These are phyloP conservation scores for Saccostrea echinata DNA, from an alignment of 1,140 invertebrate genomes.

Conservation along the genomic window DNA sequence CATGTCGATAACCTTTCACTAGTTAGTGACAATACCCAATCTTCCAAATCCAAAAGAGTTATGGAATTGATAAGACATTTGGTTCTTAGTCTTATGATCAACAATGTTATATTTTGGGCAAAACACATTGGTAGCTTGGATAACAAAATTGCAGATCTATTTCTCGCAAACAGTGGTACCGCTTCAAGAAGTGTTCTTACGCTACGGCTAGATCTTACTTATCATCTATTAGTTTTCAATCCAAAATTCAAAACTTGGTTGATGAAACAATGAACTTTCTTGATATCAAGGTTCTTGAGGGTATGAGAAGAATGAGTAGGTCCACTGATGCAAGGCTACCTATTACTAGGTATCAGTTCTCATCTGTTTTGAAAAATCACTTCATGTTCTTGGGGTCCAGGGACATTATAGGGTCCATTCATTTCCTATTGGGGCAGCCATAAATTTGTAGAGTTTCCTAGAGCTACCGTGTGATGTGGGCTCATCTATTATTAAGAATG, in stretches of 20 bases:
- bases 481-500: slow-evolving; percentile 41
- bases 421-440: slow-evolving; percentile 2
- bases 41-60: too few relatives aligned
- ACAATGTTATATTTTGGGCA: too few relatives aligned
- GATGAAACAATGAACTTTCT: slow-evolving; percentile 39
- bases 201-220: slow-evolving; percentile 15
- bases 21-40: too few relatives aligned
- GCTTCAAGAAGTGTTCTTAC: neutral
- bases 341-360: slow-evolving; percentile 34
- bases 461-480: neutral
- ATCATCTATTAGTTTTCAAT: slow-evolving; percentile 13
- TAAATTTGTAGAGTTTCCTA: neutral
- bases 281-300: slow-evolving; percentile 22
- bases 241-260: slow-evolving; percentile 25
- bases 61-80: too few relatives aligned
- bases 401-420: neutral
- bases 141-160: too few relatives aligned
- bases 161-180: too few relatives aligned
- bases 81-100: too few relatives aligned
- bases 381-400: neutral
- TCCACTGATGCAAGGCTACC: slow-evolving; percentile 37
- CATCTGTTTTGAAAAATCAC: neutral
- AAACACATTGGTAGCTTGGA: too few relatives aligned
- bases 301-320: slow-evolving; percentile 25
- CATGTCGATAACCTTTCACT: too few relatives aligned